phyloP scores from a whole-genome alignment of 2,888 invertebrate species.

The Dioctria linearis region DNA sequence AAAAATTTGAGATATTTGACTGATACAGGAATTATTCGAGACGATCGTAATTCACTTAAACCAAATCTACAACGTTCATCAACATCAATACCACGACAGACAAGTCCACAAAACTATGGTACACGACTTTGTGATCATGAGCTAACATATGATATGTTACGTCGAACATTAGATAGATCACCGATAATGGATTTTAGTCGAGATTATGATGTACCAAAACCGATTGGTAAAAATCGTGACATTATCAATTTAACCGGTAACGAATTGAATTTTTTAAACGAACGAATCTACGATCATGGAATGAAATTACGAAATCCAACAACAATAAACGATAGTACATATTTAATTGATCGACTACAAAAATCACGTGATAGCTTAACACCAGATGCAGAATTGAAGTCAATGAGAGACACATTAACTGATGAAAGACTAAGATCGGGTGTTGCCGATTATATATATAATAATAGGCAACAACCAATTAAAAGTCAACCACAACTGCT shows the following conservation, averaged over 20 bases:
- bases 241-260: conserved; percentile 68
- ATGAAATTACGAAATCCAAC: conserved; percentile 62
- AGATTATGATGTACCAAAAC: conserved; percentile 66
- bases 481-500: conserved; percentile 47
- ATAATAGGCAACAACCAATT: conserved; percentile 60
- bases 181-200: conserved; percentile 69
- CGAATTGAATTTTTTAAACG: conserved; percentile 69
- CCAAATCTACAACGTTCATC: conserved; percentile 35
- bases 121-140: conserved; percentile 70
- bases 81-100: conserved; percentile 61
- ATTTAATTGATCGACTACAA: conserved; percentile 62
- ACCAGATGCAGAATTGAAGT: conserved; percentile 63
- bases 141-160: conserved; percentile 68
- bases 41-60: conserved; percentile 33
- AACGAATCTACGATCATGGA: conserved; percentile 67
- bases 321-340: conserved; percentile 64
- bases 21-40: conserved; percentile 58
- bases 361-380: conserved; percentile 61
- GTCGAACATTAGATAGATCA: conserved; percentile 67
- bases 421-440: conserved; percentile 60
- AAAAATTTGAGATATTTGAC: conserved; percentile 64
- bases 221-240: conserved; percentile 65
- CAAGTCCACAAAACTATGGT: conserved; percentile 70
- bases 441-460: conserved; percentile 61
- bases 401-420: conserved; percentile 53